Base-by-base conservation (phyloP, 2,797 vertebrate genomes). In the Falco novaeseelandiae region DNA sequence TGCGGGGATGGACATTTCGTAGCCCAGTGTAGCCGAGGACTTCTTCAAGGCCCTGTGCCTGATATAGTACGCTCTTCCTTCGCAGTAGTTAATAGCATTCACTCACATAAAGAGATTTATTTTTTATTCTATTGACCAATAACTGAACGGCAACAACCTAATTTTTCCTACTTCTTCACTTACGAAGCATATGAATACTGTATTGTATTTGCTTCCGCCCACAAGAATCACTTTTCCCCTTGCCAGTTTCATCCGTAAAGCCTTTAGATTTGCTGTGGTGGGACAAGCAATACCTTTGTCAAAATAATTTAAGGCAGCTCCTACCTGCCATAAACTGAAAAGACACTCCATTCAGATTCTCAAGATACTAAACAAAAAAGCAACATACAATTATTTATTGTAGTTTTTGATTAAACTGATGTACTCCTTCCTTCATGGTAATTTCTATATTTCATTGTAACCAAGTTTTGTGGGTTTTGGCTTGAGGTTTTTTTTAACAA, bases 1-100 rank as follows among this genome's bases (percentile, higher is more conserved):
- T 30, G 32, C 36, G 0, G 0, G 9, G 26, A 13, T 6, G 10
- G n/a, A 44, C 48, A 20, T 26, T 57, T 2, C 49, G 52, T 6
- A 79, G 66, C 9, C 38, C 25, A 34, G 4, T 3, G 18, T 44
- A 18, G 42, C 26, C 46, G 34, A 62, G 13, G 58, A 29, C 15
- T 25, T 34, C 36, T 38, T 49, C n/a, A 40, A 46, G 49, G 4
- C 38, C n/a, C 12, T 20, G 4, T 5, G 17, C 15, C 48, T 23
- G 23, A 34, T 17, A 20, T 3, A 17, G 9, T 3, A 14, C 2
- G 29, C 18, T 51, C 19, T 1, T 23, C 57, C 49, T 34, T 19
- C 29, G n/a, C 20, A 29, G 58, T 19, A 54, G 22, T 12, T 40
- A 51, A n/a, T 8, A 26, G 15, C 25, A 71, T 10, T 6, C 48